Evolutionary conservation across 2,113 vertebrate species (phyloP), one percentile per base, ranked within the genome.

Genomic region (Corydoras sp.): DNA sequence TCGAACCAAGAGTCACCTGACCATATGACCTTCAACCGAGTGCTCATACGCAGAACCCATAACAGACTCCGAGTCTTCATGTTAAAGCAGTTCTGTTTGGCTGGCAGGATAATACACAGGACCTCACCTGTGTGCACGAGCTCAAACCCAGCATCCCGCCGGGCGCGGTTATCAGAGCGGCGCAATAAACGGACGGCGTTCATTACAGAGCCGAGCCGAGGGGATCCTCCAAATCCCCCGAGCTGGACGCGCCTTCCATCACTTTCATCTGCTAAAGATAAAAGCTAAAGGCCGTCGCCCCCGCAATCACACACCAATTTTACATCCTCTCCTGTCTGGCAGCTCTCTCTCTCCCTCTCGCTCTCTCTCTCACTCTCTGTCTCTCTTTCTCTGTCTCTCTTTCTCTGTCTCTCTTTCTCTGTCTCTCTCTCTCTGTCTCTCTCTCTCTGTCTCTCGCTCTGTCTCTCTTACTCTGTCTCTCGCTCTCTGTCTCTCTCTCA

Each of bases 191-290:
- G 58, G 64, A 68, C 64, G 24, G 18, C 56, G 35, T 73, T 73
- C 72, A 68, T 73, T 73, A 73, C 66, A 67, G 58, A 62, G 29
- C 65, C 58, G 12, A 31, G 64, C 65, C 13, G 48, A 59, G 49
- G 29, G 63, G 64, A 59, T 61, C 50, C 61, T 67, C 49, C 32
- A 61, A 73, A 68, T 65, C 68, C 63, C 62, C 62, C 24, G 48
- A 66, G 62, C 62, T 66, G 31, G 2, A 66, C 66, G 58, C 71
- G 68, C 61, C 74, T 65, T 76, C 68, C 63, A 68, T 61, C 74
- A 51, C 64, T 66, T 71, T 71, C 56, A 76, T 76, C 63, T 71
- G 68, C 68, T 71, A 76, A 76, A 71, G 74, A 76, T 76, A 61
- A 76, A 70, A 71, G 62, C 68, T 43, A 64, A 76, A 71, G 74